phyloP scores from a whole-genome alignment of 92 coral and sea anemone genomes.

The Porites lobata region DNA sequence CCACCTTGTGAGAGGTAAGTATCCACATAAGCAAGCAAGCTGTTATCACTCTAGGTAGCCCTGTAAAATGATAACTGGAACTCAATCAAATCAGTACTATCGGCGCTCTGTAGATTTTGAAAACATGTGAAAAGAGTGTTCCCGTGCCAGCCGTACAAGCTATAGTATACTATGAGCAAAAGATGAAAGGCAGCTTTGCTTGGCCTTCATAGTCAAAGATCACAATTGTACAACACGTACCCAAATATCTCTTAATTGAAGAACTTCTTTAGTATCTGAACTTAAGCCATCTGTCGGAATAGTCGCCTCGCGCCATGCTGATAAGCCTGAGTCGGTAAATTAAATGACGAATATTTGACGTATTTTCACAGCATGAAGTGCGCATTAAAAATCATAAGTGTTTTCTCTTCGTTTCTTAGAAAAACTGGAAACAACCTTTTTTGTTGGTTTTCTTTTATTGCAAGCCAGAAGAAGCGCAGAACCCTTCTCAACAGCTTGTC shows the following conservation, averaged over 20 bases:
- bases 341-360: not conserved
- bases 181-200: too few species aligned
- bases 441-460: not conserved
- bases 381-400: not conserved
- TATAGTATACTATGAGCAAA: too few species aligned
- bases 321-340: not conserved
- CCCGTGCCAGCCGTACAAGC: not conserved
- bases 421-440: not conserved
- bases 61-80: slow-evolving; percentile 2
- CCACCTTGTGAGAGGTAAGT: not conserved
- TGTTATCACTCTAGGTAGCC: not conserved
- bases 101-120: not conserved
- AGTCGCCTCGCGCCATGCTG: not conserved
- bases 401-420: not conserved
- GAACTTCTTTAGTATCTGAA: not conserved
- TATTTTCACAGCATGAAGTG: slow-evolving; percentile 12
- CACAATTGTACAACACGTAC: too few species aligned
- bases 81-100: not conserved
- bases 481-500: too few species aligned
- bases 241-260: too few species aligned
- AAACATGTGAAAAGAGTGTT: not conserved
- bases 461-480: not conserved
- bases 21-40: not conserved
- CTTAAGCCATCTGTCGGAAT: not conserved
- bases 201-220: too few species aligned